These are phyloP conservation scores for Melanerpes formicivorus DNA, from an alignment of 2,113 vertebrate genomes.

Conservation along the genomic window DNA sequence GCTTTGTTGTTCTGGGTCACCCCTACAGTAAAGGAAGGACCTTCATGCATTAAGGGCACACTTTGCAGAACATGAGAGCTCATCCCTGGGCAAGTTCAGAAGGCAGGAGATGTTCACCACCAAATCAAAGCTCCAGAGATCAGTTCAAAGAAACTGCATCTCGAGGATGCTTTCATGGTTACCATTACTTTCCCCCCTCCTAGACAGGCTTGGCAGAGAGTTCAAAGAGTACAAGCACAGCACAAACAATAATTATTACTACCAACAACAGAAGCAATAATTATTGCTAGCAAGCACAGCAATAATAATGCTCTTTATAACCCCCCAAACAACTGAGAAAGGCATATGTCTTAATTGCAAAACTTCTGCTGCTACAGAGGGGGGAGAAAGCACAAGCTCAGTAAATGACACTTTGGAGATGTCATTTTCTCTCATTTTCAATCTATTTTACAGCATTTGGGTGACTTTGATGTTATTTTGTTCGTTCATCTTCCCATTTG, in stretches of 20 bases:
- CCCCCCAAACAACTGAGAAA: constrained; percentile 15
- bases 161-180: neutral
- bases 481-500: constrained; percentile 12
- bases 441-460: constrained; percentile 45
- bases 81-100: constrained; percentile 16
- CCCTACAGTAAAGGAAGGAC: neutral
- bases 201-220: neutral
- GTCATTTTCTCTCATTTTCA: constrained; percentile 6
- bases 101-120: neutral
- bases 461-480: neutral
- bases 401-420: neutral
- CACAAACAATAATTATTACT: neutral
- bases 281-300: neutral
- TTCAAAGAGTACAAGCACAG: constrained; percentile 23
- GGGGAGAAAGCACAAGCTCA: neutral
- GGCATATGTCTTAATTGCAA: neutral
- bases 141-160: neutral
- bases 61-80: neutral
- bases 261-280: neutral
- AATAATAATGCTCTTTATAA: neutral
- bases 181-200: neutral
- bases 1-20: neutral
- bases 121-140: constrained; percentile 26
- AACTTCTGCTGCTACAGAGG: neutral
- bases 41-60: neutral